Conservation (phyloP, 2,113 vertebrate species). For the Etheostoma cragini region DNA sequence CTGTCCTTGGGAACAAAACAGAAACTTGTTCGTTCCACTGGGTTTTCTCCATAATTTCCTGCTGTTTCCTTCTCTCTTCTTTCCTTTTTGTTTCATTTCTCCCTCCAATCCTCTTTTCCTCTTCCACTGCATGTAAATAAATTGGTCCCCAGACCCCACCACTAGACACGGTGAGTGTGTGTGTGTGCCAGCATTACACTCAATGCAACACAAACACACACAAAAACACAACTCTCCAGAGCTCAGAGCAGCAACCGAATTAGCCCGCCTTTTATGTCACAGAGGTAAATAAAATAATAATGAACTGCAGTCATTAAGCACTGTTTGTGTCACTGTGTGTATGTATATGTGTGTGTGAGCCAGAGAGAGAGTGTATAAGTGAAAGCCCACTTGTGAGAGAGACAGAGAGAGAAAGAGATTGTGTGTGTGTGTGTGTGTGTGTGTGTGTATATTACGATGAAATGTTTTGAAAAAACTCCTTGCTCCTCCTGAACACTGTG, state of each 20-base stretch:
- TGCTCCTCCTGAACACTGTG: constrained; percentile 61
- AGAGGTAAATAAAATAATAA: constrained; percentile 79
- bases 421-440: constrained; percentile 29
- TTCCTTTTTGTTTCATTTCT: constrained; percentile 66
- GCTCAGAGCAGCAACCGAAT: constrained; percentile 60
- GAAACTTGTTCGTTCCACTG: constrained; percentile 60
- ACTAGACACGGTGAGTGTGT: constrained; percentile 38
- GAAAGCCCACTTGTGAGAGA: too few relatives aligned
- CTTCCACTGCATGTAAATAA: constrained; percentile 84
- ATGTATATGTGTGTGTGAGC: neutral
- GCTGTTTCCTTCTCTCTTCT: constrained; percentile 56
- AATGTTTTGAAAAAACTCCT: constrained; percentile 68
- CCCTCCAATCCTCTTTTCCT: constrained; percentile 59
- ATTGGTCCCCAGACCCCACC: constrained; percentile 80
- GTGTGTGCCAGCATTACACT: constrained; percentile 20
- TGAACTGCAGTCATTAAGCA: constrained; percentile 69
- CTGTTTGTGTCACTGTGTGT: neutral
- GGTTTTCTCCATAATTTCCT: constrained; percentile 71
- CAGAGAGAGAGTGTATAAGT: constrained; percentile 23
- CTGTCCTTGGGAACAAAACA: constrained; percentile 61
- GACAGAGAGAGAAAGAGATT: neutral
- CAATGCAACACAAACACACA: constrained; percentile 39
- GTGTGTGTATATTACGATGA: constrained; percentile 70
- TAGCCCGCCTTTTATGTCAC: constrained; percentile 65
- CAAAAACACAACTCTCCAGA: constrained; percentile 53